These are phyloP conservation scores for Guaruba guarouba DNA, from an alignment of 2,113 vertebrate genomes.

Conservation along the genomic window DNA sequence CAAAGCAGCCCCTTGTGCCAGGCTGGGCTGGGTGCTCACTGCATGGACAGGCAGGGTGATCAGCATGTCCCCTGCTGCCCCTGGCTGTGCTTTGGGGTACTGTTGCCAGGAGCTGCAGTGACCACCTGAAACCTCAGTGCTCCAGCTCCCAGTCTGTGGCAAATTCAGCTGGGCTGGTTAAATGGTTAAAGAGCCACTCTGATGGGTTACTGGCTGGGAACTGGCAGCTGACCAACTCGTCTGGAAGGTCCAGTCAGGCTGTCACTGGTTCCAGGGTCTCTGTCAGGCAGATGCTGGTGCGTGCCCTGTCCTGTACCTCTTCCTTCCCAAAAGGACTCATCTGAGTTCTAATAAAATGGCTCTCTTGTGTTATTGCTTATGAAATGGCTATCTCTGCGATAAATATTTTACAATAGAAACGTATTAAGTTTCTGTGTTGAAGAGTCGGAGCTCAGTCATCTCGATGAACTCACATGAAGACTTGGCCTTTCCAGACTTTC, in stretches of 20 bases:
- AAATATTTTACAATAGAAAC: background rate
- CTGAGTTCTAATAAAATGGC: background rate
- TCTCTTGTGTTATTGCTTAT: background rate
- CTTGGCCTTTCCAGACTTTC: background rate
- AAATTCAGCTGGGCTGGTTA: background rate
- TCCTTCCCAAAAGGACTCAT: background rate
- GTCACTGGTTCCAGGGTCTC: background rate
- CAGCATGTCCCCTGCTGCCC: accelerated
- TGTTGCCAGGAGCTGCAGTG: background rate
- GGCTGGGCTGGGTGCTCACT: accelerated
- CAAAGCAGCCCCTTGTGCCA: accelerated
- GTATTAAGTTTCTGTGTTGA: background rate
- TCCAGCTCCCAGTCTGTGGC: too few species aligned
- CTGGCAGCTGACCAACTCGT: accelerated
- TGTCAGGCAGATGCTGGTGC: background rate
- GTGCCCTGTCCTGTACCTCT: background rate
- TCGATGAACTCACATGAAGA: background rate
- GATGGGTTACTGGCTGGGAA: too few species aligned
- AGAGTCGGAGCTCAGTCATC: background rate
- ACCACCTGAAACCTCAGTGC: background rate
- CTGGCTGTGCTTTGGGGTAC: background rate
- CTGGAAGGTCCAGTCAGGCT: background rate
- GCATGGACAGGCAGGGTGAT: background rate
- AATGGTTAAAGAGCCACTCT: background rate
- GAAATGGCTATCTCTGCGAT: background rate